phyloP scores from a whole-genome alignment of 2,888 invertebrate genomes.

The Philereme transversata region DNA sequence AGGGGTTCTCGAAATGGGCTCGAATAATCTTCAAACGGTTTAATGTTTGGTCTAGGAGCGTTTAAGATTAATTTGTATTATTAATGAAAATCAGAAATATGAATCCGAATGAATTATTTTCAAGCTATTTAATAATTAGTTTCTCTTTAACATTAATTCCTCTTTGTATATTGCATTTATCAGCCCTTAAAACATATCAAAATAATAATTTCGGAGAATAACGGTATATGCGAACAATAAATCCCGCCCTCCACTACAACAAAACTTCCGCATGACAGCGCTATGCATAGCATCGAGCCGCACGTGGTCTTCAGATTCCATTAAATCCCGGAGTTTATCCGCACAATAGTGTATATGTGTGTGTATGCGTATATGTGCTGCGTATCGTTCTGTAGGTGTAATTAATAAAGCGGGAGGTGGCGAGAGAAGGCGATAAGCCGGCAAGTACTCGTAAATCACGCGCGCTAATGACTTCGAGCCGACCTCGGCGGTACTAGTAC shows the following conservation, averaged over 20 bases:
- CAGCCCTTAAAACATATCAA: not conserved
- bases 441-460: conserved; percentile 60
- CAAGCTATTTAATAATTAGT: not conserved
- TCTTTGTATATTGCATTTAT: not conserved
- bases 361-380: conserved; percentile 14
- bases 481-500: conserved; percentile 19
- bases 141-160: not conserved
- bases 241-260: conserved; percentile 2
- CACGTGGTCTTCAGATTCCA: conserved; percentile 33
- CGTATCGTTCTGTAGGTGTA: conserved; percentile 45
- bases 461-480: conserved; percentile 55
- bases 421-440: conserved; percentile 57
- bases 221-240: not conserved
- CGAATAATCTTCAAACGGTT: not conserved
- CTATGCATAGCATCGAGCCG: conserved; percentile 10
- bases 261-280: conserved; percentile 12
- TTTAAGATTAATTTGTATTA: not conserved
- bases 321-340: conserved; percentile 31
- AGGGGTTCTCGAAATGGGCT: not conserved
- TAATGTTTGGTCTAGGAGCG: not conserved
- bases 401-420: conserved; percentile 60
- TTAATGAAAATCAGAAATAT: not conserved
- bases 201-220: not conserved
- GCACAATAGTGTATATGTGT: conserved; percentile 21
- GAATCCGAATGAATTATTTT: too few relatives aligned